Evolutionary conservation across 64 coral and sea anemone genomes (phyloP).

Genomic region (Anthopleura sola): DNA sequence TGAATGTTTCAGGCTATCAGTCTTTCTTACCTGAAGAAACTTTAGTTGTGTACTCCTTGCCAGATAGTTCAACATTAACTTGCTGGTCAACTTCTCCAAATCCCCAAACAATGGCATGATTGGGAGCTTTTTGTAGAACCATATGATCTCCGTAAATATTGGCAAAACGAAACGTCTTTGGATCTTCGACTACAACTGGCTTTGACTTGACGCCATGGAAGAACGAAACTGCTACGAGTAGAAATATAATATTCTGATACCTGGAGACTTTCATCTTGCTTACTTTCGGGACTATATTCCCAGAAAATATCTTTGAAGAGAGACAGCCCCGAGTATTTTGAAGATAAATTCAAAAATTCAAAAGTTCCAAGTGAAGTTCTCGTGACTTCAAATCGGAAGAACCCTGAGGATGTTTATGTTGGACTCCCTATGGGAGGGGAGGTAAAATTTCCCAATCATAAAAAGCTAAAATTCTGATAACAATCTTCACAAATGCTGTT

Average conservation of each 20-base stretch:
- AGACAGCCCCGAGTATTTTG: background rate
- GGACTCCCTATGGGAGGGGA: background rate
- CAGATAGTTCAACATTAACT: constrained; percentile 15
- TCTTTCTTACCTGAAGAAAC: background rate
- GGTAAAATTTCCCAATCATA: background rate
- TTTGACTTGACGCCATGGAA: background rate
- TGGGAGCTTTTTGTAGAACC: constrained; percentile 85
- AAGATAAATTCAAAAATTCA: background rate
- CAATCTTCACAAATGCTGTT: background rate
- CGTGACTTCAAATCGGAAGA: background rate
- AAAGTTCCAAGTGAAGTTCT: background rate
- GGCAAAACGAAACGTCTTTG: constrained; percentile 67
- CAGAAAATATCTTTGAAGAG: background rate
- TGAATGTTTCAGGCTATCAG: too few relatives aligned
- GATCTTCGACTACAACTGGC: background rate
- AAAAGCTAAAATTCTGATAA: background rate
- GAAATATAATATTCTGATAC: background rate
- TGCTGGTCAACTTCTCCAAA: constrained; percentile 75
- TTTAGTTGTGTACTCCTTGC: background rate
- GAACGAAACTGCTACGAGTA: background rate
- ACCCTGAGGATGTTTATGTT: background rate
- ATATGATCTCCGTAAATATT: constrained; percentile 92
- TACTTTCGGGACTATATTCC: background rate
- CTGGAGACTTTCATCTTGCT: background rate
- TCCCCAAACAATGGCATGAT: constrained; percentile 77